Percentiles rank a stretch among this genome's conserved stretches.
These are phyloP conservation scores for Fragum whitleyi DNA, from an alignment of 2,888 invertebrate genomes.

Conservation along the genomic window DNA sequence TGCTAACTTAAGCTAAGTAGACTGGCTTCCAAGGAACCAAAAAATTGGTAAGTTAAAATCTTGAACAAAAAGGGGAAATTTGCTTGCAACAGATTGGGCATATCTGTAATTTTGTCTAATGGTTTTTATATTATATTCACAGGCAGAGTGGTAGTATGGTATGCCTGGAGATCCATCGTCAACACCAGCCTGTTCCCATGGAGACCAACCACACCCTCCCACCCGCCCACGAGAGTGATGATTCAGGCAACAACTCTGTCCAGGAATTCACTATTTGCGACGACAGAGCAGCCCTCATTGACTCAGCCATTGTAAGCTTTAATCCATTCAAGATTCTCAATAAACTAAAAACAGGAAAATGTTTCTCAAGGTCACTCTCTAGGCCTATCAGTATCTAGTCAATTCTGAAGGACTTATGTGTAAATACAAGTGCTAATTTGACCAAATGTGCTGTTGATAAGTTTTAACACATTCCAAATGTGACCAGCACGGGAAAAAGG, in stretches of 20 bases:
- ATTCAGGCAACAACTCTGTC: conserved; percentile 36
- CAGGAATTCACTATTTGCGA: conserved; percentile 55
- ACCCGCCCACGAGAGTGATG: conserved; percentile 10
- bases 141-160: conserved; percentile 55
- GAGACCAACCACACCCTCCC: conserved; percentile 12
- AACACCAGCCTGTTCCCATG: conserved; percentile 18
- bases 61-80: no score
- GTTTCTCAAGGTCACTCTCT: conserved; percentile 52
- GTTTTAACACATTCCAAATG: no score
- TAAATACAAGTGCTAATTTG: not conserved
- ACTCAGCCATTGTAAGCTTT: conserved; percentile 59
- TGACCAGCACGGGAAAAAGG: no score
- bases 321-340: conserved; percentile 59
- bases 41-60: no score
- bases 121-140: conserved; percentile 1
- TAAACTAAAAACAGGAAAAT: conserved; percentile 47
- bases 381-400: conserved; percentile 49
- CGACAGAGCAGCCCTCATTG: conserved; percentile 52
- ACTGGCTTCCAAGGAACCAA: no score
- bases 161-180: conserved; percentile 58
- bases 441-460: not conserved
- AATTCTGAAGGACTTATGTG: not conserved
- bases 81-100: no score
- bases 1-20: no score
- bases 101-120: no score